These are phyloP conservation scores for Leptura quadrifasciata DNA, from an alignment of 2,888 invertebrate genomes.

Conservation along the genomic window DNA sequence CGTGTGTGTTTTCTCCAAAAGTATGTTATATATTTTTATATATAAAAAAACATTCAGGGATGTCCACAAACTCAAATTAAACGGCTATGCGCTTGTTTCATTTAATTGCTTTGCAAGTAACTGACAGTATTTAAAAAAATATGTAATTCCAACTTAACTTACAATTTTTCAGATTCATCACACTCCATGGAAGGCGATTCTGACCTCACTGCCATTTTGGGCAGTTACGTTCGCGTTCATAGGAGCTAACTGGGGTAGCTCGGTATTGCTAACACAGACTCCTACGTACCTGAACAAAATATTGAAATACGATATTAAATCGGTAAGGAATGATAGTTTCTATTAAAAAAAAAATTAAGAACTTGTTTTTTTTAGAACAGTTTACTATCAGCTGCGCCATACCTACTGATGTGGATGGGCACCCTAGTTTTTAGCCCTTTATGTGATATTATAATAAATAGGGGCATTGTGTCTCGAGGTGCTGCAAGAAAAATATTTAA, in stretches of 20 bases:
- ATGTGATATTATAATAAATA: slow-evolving; percentile 79
- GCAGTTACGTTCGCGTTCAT: slow-evolving; percentile 75
- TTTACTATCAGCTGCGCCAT: slow-evolving; percentile 82
- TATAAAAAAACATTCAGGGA: too few species aligned
- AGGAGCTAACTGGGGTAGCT: slow-evolving; percentile 60
- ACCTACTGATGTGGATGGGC: slow-evolving; percentile 83
- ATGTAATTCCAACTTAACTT: too few species aligned
- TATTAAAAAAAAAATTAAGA: slow-evolving; percentile 19
- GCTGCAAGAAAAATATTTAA: slow-evolving; percentile 78
- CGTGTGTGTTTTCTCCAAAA: too few species aligned
- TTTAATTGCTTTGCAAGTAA: too few species aligned
- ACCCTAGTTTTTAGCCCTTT: slow-evolving; percentile 82
- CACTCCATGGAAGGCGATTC: slow-evolving; percentile 85
- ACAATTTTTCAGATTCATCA: slow-evolving; percentile 8
- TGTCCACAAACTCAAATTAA: too few species aligned
- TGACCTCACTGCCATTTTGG: slow-evolving; percentile 86
- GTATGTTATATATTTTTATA: too few species aligned
- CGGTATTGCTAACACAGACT: slow-evolving; percentile 56
- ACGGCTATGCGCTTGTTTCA: too few species aligned
- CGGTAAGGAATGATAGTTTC: slow-evolving; percentile 65
- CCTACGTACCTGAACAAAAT: slow-evolving; percentile 71
- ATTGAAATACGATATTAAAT: slow-evolving; percentile 48
- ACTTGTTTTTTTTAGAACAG: slow-evolving; percentile 76
- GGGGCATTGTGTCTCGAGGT: slow-evolving; percentile 64
- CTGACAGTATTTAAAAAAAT: too few species aligned